Base-by-base conservation (phyloP, 2,888 invertebrate genomes). In the Andrena chrysosceles region DNA sequence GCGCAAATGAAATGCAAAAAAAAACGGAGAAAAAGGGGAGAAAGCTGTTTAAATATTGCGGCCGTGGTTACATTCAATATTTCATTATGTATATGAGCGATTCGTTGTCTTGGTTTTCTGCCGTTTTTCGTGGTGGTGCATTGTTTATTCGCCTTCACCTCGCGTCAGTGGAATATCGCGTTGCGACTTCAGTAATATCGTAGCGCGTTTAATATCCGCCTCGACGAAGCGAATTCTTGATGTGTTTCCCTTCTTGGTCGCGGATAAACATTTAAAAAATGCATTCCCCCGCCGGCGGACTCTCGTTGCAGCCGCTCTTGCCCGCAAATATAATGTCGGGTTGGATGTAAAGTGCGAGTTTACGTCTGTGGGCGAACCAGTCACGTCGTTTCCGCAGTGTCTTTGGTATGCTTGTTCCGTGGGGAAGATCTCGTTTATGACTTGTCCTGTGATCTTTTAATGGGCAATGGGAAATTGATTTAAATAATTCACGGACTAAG, bases 341-440 rank as follows among this genome's bases (percentile, higher is more conserved):
- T 10, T 23, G 29, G 31, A 74, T 74, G 73, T 42, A 67, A 74
- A 74, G 29, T 23, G 42, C 67, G 20, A 68, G 13, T 68, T 20
- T 13, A 20, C 8, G 31, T 16, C 20, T 20, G 33, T 5, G 42
- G 33, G 10, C 52, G 49, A 67, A 29, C 72, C 29, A 42, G 56
- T 59, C 56, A 56, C 42, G 31, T 74, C 42, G 26, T 31, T 20
- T 29, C 67, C 23, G 23, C 35, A 67, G 2, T 54, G 20, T 54
- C 23, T 56, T 42, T 31, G 42, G 31, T 56, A 5, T 4, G 20
- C 62, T 62, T 74, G 73, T 59, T 68, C 35, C 62, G 35, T 20
- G 56, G 42, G 20, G 67, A 67, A 74, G 67, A 49, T 73, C 42
- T 67, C 56, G 73, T 67, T 74, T 67, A 56, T 54, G 35, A 56